phyloP scores from a whole-genome alignment of 2,888 invertebrate genomes.

The Drosophila longiperda region DNA sequence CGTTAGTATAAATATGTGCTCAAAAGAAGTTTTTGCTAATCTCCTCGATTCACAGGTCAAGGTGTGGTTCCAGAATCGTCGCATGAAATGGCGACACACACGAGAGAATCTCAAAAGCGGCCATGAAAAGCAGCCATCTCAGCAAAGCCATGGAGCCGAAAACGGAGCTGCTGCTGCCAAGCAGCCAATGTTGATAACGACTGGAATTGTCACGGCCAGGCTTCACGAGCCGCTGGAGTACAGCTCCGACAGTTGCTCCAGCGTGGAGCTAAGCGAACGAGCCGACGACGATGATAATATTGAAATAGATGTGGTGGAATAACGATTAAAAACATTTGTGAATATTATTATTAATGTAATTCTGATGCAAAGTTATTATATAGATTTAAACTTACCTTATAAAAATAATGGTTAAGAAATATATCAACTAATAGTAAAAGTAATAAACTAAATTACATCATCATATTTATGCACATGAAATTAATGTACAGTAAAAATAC shows the following conservation, averaged over 20 bases:
- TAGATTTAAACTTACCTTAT: constrained; percentile 10
- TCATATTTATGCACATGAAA: neutral
- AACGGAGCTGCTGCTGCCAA: constrained; percentile 10
- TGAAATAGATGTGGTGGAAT: constrained; percentile 84
- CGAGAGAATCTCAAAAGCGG: constrained; percentile 87
- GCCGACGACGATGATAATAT: constrained; percentile 77
- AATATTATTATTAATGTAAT: neutral
- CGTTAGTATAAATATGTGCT: neutral
- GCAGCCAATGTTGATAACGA: constrained; percentile 18
- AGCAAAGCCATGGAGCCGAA: constrained; percentile 12
- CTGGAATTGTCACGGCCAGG: constrained; percentile 1
- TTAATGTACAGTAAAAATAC: neutral
- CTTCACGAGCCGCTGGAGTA: constrained; percentile 58
- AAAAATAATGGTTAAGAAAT: constrained; percentile 53
- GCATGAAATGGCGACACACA: constrained; percentile 95
- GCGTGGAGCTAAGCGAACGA: constrained; percentile 77
- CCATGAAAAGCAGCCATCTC: constrained; percentile 82
- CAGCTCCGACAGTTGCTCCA: constrained; percentile 78
- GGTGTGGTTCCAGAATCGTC: constrained; percentile 96
- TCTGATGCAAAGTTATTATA: constrained; percentile 7
- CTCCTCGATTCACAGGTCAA: constrained; percentile 88
- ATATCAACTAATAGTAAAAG: constrained; percentile 25
- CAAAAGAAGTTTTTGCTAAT: no score
- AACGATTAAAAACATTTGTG: constrained; percentile 8
- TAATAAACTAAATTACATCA: neutral